Conservation (phyloP, 2,888 invertebrate genomes). For the Sinhomidia bicolor region DNA sequence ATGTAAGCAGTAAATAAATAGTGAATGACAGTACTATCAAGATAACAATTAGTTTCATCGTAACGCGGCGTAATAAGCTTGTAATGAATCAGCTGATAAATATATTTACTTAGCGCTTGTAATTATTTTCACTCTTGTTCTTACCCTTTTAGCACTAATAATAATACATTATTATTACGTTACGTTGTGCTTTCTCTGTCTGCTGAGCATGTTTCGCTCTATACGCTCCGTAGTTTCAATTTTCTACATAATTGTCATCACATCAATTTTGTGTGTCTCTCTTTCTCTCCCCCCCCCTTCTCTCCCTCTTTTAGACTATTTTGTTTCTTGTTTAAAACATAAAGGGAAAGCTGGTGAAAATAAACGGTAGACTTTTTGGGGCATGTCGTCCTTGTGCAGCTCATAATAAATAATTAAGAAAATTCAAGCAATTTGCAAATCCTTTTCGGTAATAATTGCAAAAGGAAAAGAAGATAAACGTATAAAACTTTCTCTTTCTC, state of each 20-base stretch:
- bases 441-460: conserved; percentile 29
- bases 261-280: too few species aligned
- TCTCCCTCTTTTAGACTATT: conserved; percentile 10
- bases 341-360: too few species aligned
- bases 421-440: conserved; percentile 47
- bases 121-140: not conserved
- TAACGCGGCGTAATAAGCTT: not conserved
- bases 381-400: not conserved
- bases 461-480: conserved; percentile 18
- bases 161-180: too few species aligned
- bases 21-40: not conserved
- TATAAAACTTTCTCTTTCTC: conserved; percentile 1
- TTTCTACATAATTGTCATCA: conserved; percentile 22
- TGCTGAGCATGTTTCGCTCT: too few species aligned
- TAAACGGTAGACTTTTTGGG: not conserved
- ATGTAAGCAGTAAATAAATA: not conserved
- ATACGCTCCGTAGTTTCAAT: not conserved
- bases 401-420: conserved; percentile 41
- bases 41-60: not conserved
- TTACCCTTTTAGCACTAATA: not conserved
- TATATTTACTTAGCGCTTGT: too few species aligned
- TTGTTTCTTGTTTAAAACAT: too few species aligned
- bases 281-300: not conserved
- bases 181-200: too few species aligned
- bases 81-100: not conserved